A percentile compares a stretch with the other conserved stretches of the same genome.
Conservation (phyloP, 2,797 vertebrate species). For the Alcedo atthis region DNA sequence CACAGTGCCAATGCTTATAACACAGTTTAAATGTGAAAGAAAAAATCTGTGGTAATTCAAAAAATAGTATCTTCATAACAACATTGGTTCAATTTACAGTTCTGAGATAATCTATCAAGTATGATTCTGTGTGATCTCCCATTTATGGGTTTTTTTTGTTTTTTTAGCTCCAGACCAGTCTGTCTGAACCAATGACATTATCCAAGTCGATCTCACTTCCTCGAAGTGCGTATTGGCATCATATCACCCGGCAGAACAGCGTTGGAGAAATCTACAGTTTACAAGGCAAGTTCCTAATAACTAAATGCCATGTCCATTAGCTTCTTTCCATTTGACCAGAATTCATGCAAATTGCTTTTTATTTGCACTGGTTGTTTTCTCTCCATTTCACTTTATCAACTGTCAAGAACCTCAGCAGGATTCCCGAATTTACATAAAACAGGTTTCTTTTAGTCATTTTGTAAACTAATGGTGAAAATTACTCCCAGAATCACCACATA, state of each 20-base stretch:
- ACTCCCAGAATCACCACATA: constrained; percentile 44
- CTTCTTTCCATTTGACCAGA: constrained; percentile 17
- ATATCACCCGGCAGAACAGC: constrained; percentile 97
- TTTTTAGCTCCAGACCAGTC: constrained; percentile 89
- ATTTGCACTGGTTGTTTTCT: constrained; percentile 36
- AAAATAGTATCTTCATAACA: not conserved
- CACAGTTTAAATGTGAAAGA: not conserved
- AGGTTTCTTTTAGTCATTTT: constrained; percentile 58
- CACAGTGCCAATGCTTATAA: not conserved
- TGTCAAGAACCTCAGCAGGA: constrained; percentile 32
- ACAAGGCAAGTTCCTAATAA: constrained; percentile 86
- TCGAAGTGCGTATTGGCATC: constrained; percentile 97
- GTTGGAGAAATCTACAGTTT: constrained; percentile 97
- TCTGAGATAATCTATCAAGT: not conserved
- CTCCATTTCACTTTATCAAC: constrained; percentile 38
- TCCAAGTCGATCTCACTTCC: constrained; percentile 97
- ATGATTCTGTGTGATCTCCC: not conserved
- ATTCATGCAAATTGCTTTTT: constrained; percentile 34
- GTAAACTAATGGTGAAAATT: constrained; percentile 35
- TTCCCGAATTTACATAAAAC: constrained; percentile 30
- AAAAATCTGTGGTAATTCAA: not conserved
- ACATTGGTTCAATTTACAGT: not conserved
- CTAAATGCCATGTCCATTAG: not conserved
- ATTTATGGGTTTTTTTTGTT: constrained; percentile 50
- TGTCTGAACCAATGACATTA: constrained; percentile 87